Base-by-base conservation (phyloP, 2,797 vertebrate genomes). In the Amphiprion clarkii region DNA sequence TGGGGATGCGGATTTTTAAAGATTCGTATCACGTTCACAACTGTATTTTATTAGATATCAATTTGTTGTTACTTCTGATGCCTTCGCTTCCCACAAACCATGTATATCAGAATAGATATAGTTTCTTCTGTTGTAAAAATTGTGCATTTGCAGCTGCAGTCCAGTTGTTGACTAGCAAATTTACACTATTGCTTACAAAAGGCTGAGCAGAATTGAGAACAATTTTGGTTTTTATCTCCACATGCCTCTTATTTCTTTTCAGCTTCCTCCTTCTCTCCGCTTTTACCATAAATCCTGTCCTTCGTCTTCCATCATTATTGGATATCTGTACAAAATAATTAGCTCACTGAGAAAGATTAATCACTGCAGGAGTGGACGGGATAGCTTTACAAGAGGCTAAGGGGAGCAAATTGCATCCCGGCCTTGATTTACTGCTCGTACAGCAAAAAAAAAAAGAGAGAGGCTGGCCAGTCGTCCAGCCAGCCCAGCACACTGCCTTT, bases 281-380 rank as follows among this genome's bases (percentile, higher is more conserved):
- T 95, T 95, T 95, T 94, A 93, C 89, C 93, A 92, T 96, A 95
- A 95, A 95, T 95, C 93, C 82, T 68, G 78, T 86, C 89, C 88
- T 90, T 92, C 90, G 87, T 91, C 91, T 90, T 93, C 93, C 91
- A 94, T 95, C 95, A 94, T 96, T 95, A 96, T 95, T 79, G 93
- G 95, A 94, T 95, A 95, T 95, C 95, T 95, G 95, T 95, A 94
- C 93, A 93, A 95, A 96, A 96, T 95, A 94, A 96, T 95, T 95
- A 95, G 95, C 95, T 95, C 92, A 86, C 92, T 85, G 93, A 91
- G 92, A 89, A 94, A 95, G 94, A 95, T 95, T 92, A 94, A 94
- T 95, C 92, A 91, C 88, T 83, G 89, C 90, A 83, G 87, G 86
- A 94, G 94, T 93, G 92, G 93, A 94, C 89, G 84, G 94, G 94